Percentiles rank a stretch among this genome's conserved stretches.
Evolutionary conservation across 2,113 vertebrate species (phyloP).

Genomic region (Tinamus guttatus): DNA sequence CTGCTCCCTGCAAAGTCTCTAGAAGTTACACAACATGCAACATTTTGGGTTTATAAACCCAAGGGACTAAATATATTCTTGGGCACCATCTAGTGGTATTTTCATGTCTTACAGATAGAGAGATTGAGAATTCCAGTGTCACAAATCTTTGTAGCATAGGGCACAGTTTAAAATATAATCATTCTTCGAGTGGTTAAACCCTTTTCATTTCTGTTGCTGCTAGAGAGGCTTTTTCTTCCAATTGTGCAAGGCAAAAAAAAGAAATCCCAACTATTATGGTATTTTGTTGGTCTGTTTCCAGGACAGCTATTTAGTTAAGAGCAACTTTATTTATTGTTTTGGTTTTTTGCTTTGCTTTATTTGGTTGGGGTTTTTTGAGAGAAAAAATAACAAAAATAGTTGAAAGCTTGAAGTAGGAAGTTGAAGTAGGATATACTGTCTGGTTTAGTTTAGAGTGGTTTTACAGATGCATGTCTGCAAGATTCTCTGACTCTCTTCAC

Average conservation of each 20-base stretch:
- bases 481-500: neutral
- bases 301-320: neutral
- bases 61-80: neutral
- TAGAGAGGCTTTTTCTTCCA: neutral
- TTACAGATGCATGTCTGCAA: neutral
- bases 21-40: neutral
- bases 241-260: neutral
- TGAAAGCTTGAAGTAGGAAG: neutral
- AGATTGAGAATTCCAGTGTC: neutral
- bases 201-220: neutral
- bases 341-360: too few species aligned
- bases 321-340: neutral
- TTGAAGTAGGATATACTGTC: neutral
- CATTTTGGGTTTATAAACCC: neutral
- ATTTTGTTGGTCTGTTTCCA: neutral
- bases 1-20: neutral
- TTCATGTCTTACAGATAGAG: neutral
- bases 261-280: accelerated
- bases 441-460: neutral
- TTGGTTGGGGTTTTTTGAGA: too few species aligned
- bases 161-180: neutral
- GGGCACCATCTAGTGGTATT: slow-evolving; percentile 28
- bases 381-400: neutral
- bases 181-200: neutral
- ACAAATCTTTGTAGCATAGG: neutral